These are phyloP conservation scores for Scomber japonicus DNA, from an alignment of 2,113 vertebrate genomes.

Conservation along the genomic window DNA sequence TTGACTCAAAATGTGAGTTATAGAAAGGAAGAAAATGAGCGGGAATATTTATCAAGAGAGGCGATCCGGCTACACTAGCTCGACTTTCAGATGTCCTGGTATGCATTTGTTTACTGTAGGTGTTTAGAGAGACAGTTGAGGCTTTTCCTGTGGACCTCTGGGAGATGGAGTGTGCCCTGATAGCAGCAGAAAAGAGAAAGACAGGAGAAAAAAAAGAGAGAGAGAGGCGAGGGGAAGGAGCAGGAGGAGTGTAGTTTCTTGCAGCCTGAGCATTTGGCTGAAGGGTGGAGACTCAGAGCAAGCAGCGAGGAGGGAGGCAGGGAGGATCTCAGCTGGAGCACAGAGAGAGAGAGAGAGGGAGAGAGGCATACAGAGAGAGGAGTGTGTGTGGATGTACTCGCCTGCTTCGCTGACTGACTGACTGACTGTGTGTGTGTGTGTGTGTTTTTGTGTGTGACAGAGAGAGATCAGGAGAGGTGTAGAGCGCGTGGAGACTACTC, in stretches of 20 bases:
- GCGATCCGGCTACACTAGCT: slow-evolving; percentile 19
- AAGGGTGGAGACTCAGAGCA: slow-evolving; percentile 81
- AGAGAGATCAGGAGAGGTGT: slow-evolving; percentile 21
- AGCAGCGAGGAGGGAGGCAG: slow-evolving; percentile 67
- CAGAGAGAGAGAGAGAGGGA: slow-evolving; percentile 25
- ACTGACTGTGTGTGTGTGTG: slow-evolving; percentile 35
- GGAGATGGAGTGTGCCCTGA: slow-evolving; percentile 49
- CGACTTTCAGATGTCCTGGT: slow-evolving; percentile 39
- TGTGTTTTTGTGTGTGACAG: slow-evolving; percentile 47
- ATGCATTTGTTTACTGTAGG: slow-evolving; percentile 68
- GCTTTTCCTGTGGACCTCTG: slow-evolving; percentile 72
- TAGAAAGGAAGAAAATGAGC: not conserved
- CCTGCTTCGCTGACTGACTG: slow-evolving; percentile 50
- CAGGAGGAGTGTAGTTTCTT: slow-evolving; percentile 64
- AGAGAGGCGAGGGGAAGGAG: slow-evolving; percentile 21
- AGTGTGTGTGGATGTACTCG: slow-evolving; percentile 66
- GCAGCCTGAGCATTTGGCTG: slow-evolving; percentile 68
- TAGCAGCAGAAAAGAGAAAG: slow-evolving; percentile 49
- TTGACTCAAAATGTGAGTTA: not conserved
- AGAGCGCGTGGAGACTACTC: slow-evolving; percentile 67
- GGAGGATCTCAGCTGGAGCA: slow-evolving; percentile 72
- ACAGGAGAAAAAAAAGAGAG: slow-evolving; percentile 9
- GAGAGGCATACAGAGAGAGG: slow-evolving; percentile 55
- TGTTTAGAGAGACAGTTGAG: slow-evolving; percentile 59
- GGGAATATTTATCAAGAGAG: slow-evolving; percentile 19